A percentile compares a stretch with the other conserved stretches of the same genome.
Evolutionary conservation across 1,140 invertebrate species (phyloP).

Genomic region (Lamellibrachia luymesi): DNA sequence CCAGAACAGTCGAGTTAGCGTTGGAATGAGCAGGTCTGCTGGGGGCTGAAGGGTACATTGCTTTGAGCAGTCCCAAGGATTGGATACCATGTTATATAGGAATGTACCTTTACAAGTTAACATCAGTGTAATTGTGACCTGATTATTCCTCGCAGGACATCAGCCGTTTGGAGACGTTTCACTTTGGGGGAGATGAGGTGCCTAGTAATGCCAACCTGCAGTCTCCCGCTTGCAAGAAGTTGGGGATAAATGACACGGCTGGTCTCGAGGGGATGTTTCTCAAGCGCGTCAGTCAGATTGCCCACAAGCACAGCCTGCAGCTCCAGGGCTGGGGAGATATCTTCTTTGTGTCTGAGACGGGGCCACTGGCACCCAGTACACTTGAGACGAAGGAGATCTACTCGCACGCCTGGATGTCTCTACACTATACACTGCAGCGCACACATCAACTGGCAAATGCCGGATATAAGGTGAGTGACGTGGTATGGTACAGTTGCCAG

Average conservation of each 20-base stretch:
- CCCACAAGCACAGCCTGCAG: neutral
- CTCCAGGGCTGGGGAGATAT: conserved; percentile 17
- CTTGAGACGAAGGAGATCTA: conserved; percentile 41
- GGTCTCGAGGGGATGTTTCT: neutral
- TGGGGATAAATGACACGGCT: neutral
- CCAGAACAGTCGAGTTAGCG: too few relatives aligned
- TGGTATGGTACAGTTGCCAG: too few relatives aligned
- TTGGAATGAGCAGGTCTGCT: too few relatives aligned
- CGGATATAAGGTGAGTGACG: conserved; percentile 43
- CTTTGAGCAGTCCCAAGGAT: too few relatives aligned
- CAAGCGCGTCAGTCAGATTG: neutral
- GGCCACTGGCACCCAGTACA: conserved; percentile 45
- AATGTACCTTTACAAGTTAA: too few relatives aligned
- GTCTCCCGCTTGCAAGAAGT: conserved; percentile 15
- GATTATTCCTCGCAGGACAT: conserved; percentile 22
- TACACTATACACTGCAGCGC: conserved; percentile 25
- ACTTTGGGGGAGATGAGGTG: conserved; percentile 26
- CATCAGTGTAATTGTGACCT: too few relatives aligned
- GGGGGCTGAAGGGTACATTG: too few relatives aligned
- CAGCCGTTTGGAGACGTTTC: conserved; percentile 21
- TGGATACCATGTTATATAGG: too few relatives aligned
- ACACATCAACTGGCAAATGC: conserved; percentile 45
- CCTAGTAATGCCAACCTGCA: conserved; percentile 4
- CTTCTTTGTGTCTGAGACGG: conserved; percentile 28
- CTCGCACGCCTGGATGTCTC: neutral